Evolutionary conservation across 2,797 vertebrate species (phyloP).

Genomic region (Myotis pilosus): DNA sequence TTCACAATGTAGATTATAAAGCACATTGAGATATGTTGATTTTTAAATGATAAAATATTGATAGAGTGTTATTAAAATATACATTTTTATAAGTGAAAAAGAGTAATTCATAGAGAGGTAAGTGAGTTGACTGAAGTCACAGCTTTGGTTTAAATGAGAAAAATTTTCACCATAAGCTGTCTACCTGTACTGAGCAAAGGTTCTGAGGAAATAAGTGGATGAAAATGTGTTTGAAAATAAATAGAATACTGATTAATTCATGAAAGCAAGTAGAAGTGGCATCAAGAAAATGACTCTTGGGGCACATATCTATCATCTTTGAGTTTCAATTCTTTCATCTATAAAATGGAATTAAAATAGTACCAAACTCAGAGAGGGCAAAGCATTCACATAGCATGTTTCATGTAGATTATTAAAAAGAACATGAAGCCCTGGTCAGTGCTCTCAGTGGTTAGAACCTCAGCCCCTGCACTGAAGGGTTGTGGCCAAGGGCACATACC

Average conservation of each 20-base stretch:
- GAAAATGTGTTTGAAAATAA: constrained; percentile 36
- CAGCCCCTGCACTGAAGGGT: no score
- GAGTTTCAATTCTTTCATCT: neutral
- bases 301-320: neutral
- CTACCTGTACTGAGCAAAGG: neutral
- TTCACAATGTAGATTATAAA: neutral
- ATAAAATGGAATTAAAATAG: constrained; percentile 8
- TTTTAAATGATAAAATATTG: constrained; percentile 31
- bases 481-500: no score
- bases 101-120: neutral
- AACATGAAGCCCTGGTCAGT: neutral
- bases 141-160: neutral
- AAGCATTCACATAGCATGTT: neutral
- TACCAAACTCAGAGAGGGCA: neutral
- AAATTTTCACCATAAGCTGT: neutral
- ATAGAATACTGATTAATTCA: constrained; percentile 36
- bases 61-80: neutral
- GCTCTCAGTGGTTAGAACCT: no score
- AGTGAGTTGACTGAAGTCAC: neutral
- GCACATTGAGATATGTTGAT: neutral
- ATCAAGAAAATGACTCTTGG: neutral
- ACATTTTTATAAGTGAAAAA: neutral
- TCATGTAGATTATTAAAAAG: neutral
- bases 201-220: constrained; percentile 1
- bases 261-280: constrained; percentile 19